Base-by-base conservation (phyloP, 2,113 vertebrate genomes). In the Parus major region DNA sequence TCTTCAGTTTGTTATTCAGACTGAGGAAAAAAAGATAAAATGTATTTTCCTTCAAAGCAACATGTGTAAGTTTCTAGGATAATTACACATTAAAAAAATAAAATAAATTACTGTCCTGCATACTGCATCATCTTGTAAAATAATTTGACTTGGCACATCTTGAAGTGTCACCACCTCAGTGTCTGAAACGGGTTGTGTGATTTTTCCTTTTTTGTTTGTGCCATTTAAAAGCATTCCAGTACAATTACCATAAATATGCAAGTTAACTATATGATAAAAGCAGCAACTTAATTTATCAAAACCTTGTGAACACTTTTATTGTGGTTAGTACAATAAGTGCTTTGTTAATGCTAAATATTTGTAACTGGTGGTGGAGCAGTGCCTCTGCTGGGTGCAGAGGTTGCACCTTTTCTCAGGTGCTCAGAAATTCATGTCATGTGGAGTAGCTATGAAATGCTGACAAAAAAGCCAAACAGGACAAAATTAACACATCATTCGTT, bases 181-280 rank as follows among this genome's bases (percentile, higher is more conserved):
- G 2, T 88, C 76, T 92, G 83, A 93, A 97, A 96, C 36, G 5
- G 60, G 49, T 88, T 3, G 0, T n/a, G 61, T 1, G 33, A 49
- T 75, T 88, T 94, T 86, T 53, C 55, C 66, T 84, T 82, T 83
- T 82, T 82, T 86, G 7, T 82, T 84, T 84, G 86, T 79, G 77
- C 33, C 78, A 53, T 77, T 97, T 95, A 87, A 95, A 97, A 97
- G 73, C 91, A 69, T 93, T 95, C 70, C 88, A 78, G 70, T 89
- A 57, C 77, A 69, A 86, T 73, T 95, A 75, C 95, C 83, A 92
- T 92, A 96, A 92, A 89, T 87, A 92, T 60, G 36, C 95, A 93
- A 53, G 76, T 33, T 90, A 92, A 76, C 49, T 39, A 33, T 55
- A 79, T 29, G 69, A 91, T 86, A 66, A 92, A 82, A 93, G 27